Conservation (phyloP, 2,797 vertebrate genomes). For the Sciaenops ocellatus region DNA sequence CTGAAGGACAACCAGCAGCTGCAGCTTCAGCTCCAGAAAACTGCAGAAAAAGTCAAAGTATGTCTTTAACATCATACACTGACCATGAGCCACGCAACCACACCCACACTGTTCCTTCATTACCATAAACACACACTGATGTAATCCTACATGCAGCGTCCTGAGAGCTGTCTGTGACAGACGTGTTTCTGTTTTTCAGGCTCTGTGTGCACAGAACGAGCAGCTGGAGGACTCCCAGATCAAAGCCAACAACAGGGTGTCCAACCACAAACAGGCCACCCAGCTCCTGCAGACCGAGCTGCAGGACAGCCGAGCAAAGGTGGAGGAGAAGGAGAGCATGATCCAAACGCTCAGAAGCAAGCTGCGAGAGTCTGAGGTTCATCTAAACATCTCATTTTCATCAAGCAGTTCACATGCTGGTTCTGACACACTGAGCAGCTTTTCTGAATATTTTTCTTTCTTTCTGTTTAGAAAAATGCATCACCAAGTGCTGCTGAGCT, state of each 20-base stretch:
- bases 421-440: background rate
- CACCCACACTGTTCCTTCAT: background rate
- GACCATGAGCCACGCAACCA: too few relatives aligned
- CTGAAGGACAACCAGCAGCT: constrained; percentile 79
- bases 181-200: constrained; percentile 40
- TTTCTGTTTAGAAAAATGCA: constrained; percentile 73
- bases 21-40: constrained; percentile 67
- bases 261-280: constrained; percentile 81
- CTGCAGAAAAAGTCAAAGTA: constrained; percentile 82
- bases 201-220: constrained; percentile 66
- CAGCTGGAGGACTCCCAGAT: constrained; percentile 78
- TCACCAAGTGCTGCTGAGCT: constrained; percentile 85
- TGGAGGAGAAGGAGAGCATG: constrained; percentile 76
- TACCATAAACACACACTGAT: background rate
- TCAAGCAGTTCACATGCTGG: too few relatives aligned
- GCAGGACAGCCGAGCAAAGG: constrained; percentile 66
- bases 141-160: background rate
- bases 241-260: constrained; percentile 62
- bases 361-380: constrained; percentile 74
- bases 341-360: constrained; percentile 66
- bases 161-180: background rate
- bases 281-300: constrained; percentile 85
- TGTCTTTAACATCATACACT: background rate
- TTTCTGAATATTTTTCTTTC: background rate
- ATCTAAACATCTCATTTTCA: background rate